phyloP scores from a whole-genome alignment of 2,888 invertebrate genomes.

The Dorcus hopei region DNA sequence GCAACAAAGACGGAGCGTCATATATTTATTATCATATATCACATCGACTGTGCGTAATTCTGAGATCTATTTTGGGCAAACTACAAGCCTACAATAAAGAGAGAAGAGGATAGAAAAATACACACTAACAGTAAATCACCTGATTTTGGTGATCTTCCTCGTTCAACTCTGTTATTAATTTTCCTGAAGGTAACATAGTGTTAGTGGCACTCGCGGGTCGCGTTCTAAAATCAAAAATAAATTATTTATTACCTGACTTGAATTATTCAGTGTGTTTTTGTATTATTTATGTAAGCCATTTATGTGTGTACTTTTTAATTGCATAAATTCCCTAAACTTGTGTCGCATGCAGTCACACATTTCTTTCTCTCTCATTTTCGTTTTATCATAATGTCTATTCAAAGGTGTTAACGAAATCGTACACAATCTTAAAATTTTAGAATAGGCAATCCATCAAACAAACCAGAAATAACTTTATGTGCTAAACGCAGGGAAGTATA shows the following conservation, averaged over 20 bases:
- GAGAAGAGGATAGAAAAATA: conserved; percentile 13
- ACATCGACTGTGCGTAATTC: neutral
- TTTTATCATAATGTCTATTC: too few relatives aligned
- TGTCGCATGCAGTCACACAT: too few relatives aligned
- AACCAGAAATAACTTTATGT: too few relatives aligned
- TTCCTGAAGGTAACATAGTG: conserved; percentile 31
- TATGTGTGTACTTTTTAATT: too few relatives aligned
- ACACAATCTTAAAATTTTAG: too few relatives aligned
- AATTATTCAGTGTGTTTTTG: neutral
- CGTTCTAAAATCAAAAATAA: conserved; percentile 35
- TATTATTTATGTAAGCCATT: neutral
- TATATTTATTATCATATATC: too few relatives aligned
- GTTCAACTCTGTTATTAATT: conserved; percentile 38
- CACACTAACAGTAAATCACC: conserved; percentile 36
- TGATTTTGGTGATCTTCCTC: conserved; percentile 45
- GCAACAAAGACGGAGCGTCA: neutral
- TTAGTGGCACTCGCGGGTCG: conserved; percentile 42
- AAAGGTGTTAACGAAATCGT: too few relatives aligned
- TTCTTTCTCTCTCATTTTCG: too few relatives aligned
- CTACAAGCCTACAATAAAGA: conserved; percentile 21
- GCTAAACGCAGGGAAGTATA: too few relatives aligned
- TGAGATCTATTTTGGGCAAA: conserved; percentile 23
- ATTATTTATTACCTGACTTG: neutral
- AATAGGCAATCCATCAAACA: too few relatives aligned
- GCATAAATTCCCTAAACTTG: too few relatives aligned